phyloP scores from a whole-genome alignment of 2,113 vertebrate species.

The Prunella himalayana region DNA sequence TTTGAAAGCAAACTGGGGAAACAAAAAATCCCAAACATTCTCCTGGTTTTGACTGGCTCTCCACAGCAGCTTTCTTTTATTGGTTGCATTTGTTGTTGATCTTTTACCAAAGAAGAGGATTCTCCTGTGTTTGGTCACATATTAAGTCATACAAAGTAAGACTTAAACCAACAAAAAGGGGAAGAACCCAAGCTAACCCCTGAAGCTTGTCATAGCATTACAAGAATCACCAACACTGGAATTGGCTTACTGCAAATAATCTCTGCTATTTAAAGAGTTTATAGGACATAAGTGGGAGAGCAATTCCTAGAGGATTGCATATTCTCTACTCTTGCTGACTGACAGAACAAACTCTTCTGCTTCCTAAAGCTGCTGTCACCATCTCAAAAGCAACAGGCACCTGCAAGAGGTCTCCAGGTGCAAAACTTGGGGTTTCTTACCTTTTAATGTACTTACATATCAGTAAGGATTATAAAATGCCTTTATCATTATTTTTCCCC shows the following conservation, averaged over 20 bases:
- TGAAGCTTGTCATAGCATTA: not conserved
- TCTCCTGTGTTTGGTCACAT: not conserved
- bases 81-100: not conserved
- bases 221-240: not conserved
- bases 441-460: not conserved
- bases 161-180: not conserved
- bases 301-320: not conserved
- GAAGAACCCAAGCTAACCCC: not conserved
- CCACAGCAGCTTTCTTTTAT: not conserved
- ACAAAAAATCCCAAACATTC: not conserved
- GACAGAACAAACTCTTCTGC: not conserved
- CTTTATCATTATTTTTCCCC: not conserved
- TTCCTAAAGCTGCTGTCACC: not conserved
- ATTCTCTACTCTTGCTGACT: not conserved
- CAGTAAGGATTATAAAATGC: not conserved
- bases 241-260: not conserved
- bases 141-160: not conserved
- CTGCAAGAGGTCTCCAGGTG: not conserved
- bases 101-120: not conserved
- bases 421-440: accelerated
- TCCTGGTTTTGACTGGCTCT: not conserved
- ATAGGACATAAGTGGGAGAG: not conserved
- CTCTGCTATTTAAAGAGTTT: not conserved
- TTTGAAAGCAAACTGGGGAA: not conserved
- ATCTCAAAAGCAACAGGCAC: not conserved